Conservation (phyloP, 1,140 invertebrate species). For the Calycopis cecrops region DNA sequence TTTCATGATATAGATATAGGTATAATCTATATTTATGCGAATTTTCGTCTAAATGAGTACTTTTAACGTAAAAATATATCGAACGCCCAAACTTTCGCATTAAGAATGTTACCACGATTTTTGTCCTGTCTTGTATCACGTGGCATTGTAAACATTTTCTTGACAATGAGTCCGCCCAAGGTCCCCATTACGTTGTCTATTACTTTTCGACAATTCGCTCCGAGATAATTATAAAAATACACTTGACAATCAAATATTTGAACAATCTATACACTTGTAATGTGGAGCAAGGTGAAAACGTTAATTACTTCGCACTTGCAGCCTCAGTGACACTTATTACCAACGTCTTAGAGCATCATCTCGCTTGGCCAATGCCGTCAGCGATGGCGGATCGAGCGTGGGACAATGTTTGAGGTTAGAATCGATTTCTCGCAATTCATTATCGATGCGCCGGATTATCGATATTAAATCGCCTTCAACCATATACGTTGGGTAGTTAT, state of each 20-base stretch:
- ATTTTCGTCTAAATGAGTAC: too few relatives aligned
- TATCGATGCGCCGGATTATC: slow-evolving; percentile 43
- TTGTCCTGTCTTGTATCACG: too few relatives aligned
- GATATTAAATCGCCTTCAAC: slow-evolving; percentile 33
- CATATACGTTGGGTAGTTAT: slow-evolving; percentile 6
- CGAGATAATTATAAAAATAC: slow-evolving; percentile 14
- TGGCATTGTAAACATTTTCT: too few relatives aligned
- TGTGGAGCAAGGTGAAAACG: slow-evolving; percentile 55
- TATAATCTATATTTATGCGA: too few relatives aligned
- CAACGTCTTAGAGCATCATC: not conserved
- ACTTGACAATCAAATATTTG: slow-evolving; percentile 15
- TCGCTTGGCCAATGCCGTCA: not conserved
- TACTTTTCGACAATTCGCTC: not conserved
- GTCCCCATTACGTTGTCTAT: slow-evolving; percentile 1
- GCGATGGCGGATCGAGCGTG: slow-evolving; percentile 33
- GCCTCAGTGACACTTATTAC: slow-evolving; percentile 1
- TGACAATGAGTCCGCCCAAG: not conserved
- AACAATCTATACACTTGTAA: slow-evolving; percentile 31
- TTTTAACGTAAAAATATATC: too few relatives aligned
- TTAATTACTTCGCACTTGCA: slow-evolving; percentile 36
- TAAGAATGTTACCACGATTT: too few relatives aligned
- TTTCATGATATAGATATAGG: too few relatives aligned
- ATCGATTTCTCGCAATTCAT: slow-evolving; percentile 47
- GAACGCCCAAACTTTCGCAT: too few relatives aligned
- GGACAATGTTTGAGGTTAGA: slow-evolving; percentile 54